Base-by-base conservation (phyloP, 92 coral and sea anemone species). In the Actinernus sp. region DNA sequence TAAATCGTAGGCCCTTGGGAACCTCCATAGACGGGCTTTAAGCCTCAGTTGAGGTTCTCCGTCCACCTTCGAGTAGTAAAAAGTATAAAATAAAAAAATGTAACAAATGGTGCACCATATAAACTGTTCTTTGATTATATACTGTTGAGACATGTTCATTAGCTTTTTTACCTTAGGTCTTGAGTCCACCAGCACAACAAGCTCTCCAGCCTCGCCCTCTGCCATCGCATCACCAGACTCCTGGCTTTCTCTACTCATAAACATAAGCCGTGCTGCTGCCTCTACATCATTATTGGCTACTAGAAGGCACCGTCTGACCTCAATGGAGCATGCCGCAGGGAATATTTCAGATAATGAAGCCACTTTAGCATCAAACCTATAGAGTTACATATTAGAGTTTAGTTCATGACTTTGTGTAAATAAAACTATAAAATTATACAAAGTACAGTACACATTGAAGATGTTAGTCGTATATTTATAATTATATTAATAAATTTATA, bases 211-310 rank as follows among this genome's bases (percentile, higher is more conserved):
- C 11, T 17, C 52, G 52, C 10, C 52, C 8, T 45, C 52, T 6
- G 6, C 5, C 5, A 4, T 5, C 52, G 19, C 6, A 19, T 36
- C 68, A 39, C 16, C 20, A 21, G 29, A 5, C 19, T 68, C 65
- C 3, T 40, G 50, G 23, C 26, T 39, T 17, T 76, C 85, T 50
- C 55, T 33, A 32, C 65, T 80, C 54, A 80, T 44, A 55, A 89
- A 65, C 92, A 89, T 63, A 26, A 85, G 76, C 24, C 78, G 76
- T 13, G 83, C 92, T 0, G 96, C 88, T 28, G 79, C 80, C 71
- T 85, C 83, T 1, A 62, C 59, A 39, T 81, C 65, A 7, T 89
- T 88, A 47, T 81, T 75, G 26, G 92, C 79, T 50, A 85, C 82
- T 61, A 66, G 63, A 33, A 89, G 74, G 48, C 92, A 89, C 16